Evolutionary conservation across 2,797 vertebrate genomes (phyloP).

Genomic region (Philypnodon macrostomus): DNA sequence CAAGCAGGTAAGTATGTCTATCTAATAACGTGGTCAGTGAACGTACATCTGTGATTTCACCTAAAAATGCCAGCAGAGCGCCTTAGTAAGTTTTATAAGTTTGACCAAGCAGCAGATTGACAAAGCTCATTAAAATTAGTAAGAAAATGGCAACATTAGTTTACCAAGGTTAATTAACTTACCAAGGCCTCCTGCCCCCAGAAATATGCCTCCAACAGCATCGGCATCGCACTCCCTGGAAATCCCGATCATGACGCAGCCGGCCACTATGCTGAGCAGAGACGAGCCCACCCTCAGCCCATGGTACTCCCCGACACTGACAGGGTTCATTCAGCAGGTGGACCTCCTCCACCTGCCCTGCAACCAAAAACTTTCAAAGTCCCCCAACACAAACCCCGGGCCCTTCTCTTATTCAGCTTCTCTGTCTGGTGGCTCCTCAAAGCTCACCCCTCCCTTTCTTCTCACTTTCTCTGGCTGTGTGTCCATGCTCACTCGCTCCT

Average conservation of each 20-base stretch:
- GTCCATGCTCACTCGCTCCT: slow-evolving; percentile 38
- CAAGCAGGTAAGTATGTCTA: too few relatives aligned
- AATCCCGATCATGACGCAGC: slow-evolving; percentile 85
- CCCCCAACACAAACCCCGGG: slow-evolving; percentile 11
- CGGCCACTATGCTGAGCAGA: slow-evolving; percentile 81
- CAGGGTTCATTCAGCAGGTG: slow-evolving; percentile 78
- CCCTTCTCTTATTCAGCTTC: slow-evolving; percentile 25
- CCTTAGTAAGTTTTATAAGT: too few relatives aligned
- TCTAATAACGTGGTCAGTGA: too few relatives aligned
- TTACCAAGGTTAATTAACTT: slow-evolving; percentile 60
- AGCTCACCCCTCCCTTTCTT: slow-evolving; percentile 17
- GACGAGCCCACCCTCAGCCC: slow-evolving; percentile 83
- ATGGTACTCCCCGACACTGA: slow-evolving; percentile 81
- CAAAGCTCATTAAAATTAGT: too few relatives aligned
- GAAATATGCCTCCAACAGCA: slow-evolving; percentile 80
- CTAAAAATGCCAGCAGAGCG: too few relatives aligned
- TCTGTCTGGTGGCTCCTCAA: slow-evolving; percentile 15
- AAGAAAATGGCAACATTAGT: not conserved
- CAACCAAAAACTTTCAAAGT: slow-evolving; percentile 5
- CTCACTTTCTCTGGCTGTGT: slow-evolving; percentile 54
- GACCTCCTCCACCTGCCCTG: slow-evolving; percentile 40
- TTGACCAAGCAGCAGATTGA: too few relatives aligned
- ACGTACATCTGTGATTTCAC: too few relatives aligned
- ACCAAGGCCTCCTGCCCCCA: slow-evolving; percentile 82
- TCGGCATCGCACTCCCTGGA: slow-evolving; percentile 82